Base-by-base conservation (phyloP, 2,113 vertebrate genomes). In the Callipepla californica region DNA sequence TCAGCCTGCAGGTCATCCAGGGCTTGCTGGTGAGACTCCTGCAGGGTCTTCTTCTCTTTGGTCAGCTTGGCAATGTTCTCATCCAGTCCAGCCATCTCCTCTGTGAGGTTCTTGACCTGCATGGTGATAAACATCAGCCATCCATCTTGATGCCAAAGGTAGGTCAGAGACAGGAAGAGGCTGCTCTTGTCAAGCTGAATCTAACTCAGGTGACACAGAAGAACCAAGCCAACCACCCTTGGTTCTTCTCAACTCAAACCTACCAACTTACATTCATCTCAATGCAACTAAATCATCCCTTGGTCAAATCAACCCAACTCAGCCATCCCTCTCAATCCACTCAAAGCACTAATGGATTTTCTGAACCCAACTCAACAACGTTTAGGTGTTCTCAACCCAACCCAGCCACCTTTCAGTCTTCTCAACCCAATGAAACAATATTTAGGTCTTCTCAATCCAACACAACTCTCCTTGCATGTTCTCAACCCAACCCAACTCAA, bases 1-100 rank as follows among this genome's bases (percentile, higher is more conserved):
- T 99, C 99, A 0, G 98, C 99, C 95, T 99, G 99, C 20, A 99
- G 98, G 96, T 99, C 99, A 50, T 99, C 99, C 85, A 99, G 97
- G 1, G 98, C 97, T 93, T 99, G 99, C 97, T 99, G 99, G 83
- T 99, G 99, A 66, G 98, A 98, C 87, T 99, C 99, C 83, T 99
- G 99, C 26, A 99, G 97, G 13, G 98, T 98, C 80, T 98, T 99
- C 96, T 99, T 99, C 94, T 99, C 99, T 90, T 98, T 99, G n/a
- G 98, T 98, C 77, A 99, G 97, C 91, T 99, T 99, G 95, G 93
- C 95, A 1, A 99, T 98, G 94, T 96, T 99, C 80, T 99, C 99
- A 2, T 99, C 99, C 97, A 99, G 97, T 14, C 98, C 98, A 0
- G 98, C 98, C 98, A 99, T 99, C 97, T 99, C 99, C 70, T 99